Evolutionary conservation across 2,888 invertebrate species (phyloP), one percentile per base, ranked within the genome.

Genomic region (Amiota minor): DNA sequence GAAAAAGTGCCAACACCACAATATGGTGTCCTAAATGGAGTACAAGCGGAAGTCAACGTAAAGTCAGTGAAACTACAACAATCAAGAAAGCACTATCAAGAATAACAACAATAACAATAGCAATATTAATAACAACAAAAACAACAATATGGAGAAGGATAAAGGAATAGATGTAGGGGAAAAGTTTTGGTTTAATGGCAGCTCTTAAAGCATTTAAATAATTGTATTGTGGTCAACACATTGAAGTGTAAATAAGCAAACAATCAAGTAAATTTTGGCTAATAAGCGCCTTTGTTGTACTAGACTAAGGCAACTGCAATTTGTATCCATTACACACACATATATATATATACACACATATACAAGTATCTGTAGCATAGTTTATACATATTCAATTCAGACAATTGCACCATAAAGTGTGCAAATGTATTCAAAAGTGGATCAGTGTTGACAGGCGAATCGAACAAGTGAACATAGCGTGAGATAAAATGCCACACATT

Each of bases 1-100:
- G 86, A 85, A 84, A 86, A 84, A 84, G 83, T 84, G 83, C 81
- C 86, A 86, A 81, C 84, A 80, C 85, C 82, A 86, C 83, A 84
- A 84, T 84, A 84, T 84, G 83, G 83, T 84, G 86, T 82, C 81
- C 85, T 84, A 86, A 84, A 86, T 84, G 83, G 83, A 84, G 85
- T 84, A 77, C 80, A 85, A 80, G 84, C 83, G 86, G 83, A 85
- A 83, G 83, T 83, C 50, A 68, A 83, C 81, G 83, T 83, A 83
- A 84, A 82, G 84, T 77, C 67, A 18, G 73, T 77, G 77, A 83
- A 83, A 84, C 86, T 83, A 84, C 75, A 64, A 16, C 56, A 59
- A 59, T n/a, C 45, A 71, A 59, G 18, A 23, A 56, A 70, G 64
- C 35, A 62, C 11, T 14, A 35, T 14, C 46, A 47, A n/a, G 16